Percentiles rank a stretch among this genome's conserved stretches.
Evolutionary conservation across 1,140 invertebrate species (phyloP).

Genomic region (Paracyclopina nana): DNA sequence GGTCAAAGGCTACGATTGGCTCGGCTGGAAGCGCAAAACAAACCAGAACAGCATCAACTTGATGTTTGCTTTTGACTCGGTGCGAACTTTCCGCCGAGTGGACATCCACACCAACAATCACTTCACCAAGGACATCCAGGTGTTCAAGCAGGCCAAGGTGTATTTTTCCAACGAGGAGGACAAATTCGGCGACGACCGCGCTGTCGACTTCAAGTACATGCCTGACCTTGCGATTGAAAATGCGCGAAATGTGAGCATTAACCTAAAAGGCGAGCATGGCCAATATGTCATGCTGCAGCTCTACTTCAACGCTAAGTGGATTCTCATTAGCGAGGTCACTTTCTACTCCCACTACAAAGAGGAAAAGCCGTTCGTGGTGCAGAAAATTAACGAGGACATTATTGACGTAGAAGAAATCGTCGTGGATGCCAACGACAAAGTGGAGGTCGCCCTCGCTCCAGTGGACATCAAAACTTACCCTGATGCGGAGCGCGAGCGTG

Average conservation of each 20-base stretch:
- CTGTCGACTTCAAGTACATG: slow-evolving; percentile 44
- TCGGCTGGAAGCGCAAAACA: slow-evolving; percentile 55
- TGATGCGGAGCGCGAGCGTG: too few relatives aligned
- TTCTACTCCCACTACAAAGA: slow-evolving; percentile 39
- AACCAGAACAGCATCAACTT: slow-evolving; percentile 36
- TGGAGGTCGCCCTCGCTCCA: too few relatives aligned
- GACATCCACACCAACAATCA: slow-evolving; percentile 55
- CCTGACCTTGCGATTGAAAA: slow-evolving; percentile 46
- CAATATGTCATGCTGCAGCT: slow-evolving; percentile 45
- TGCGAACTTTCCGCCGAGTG: slow-evolving; percentile 50
- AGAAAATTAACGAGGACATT: too few relatives aligned
- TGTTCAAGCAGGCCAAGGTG: slow-evolving; percentile 43
- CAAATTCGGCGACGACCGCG: slow-evolving; percentile 36
- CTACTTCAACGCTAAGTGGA: slow-evolving; percentile 50
- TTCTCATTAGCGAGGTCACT: slow-evolving; percentile 54
- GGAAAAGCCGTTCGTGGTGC: too few relatives aligned
- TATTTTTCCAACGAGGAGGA: slow-evolving; percentile 43
- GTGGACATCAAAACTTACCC: too few relatives aligned
- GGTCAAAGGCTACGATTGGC: slow-evolving; percentile 59
- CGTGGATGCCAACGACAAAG: too few relatives aligned
- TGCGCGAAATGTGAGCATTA: slow-evolving; percentile 48
- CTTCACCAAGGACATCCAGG: slow-evolving; percentile 53
- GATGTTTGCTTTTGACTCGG: slow-evolving; percentile 48
- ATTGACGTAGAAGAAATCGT: too few relatives aligned
- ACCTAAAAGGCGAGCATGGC: slow-evolving; percentile 39